Percentiles rank a stretch among this genome's conserved stretches.
Evolutionary conservation across 2,797 vertebrate species (phyloP).

Genomic region (Bucorvus abyssinicus): DNA sequence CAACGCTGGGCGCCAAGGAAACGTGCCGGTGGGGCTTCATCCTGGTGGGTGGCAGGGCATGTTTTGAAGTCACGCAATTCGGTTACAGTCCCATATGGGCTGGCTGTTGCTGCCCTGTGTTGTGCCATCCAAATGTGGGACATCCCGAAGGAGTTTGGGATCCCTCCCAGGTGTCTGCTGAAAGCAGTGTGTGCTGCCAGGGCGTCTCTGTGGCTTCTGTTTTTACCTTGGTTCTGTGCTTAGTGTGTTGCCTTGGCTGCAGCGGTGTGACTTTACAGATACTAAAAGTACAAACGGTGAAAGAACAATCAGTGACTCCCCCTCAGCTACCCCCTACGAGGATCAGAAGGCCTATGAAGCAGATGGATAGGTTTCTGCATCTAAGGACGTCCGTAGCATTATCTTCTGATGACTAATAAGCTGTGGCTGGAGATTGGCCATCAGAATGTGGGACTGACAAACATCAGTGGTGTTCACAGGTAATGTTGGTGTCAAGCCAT

Average conservation of each 20-base stretch:
- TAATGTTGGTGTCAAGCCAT: neutral
- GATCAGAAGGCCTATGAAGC: neutral
- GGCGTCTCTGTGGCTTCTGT: fast-evolving
- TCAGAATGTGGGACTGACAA: neutral
- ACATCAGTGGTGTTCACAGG: neutral
- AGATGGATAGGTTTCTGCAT: neutral
- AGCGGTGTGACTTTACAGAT: neutral
- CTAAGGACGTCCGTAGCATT: neutral
- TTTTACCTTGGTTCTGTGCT: neutral
- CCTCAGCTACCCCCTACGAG: neutral
- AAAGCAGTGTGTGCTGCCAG: neutral
- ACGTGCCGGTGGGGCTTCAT: fast-evolving
- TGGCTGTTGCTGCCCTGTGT: neutral
- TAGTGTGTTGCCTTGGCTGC: neutral
- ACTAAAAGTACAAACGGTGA: neutral
- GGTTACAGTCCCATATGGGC: neutral
- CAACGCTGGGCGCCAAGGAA: fast-evolving
- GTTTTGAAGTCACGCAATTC: neutral
- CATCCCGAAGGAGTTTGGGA: neutral
- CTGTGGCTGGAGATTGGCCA: neutral
- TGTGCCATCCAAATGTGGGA: neutral
- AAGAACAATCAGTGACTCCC: neutral
- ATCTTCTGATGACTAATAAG: neutral
- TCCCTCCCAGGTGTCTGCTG: neutral
- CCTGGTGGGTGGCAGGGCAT: neutral